These are phyloP conservation scores for Lycia hirtaria DNA, from an alignment of 2,888 invertebrate species.

Conservation along the genomic window DNA sequence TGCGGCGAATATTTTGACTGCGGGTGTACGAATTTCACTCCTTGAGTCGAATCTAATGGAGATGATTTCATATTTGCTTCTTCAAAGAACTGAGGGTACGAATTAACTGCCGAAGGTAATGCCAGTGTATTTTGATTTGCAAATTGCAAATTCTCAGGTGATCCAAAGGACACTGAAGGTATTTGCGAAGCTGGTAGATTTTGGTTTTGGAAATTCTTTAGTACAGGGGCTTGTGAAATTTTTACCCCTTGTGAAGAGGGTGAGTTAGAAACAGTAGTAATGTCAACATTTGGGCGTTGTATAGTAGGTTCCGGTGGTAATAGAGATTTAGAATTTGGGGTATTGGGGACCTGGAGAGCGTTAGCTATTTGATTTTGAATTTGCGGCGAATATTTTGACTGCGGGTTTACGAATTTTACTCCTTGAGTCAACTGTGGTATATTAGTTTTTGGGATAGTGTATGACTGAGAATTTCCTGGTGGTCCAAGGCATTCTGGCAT, in stretches of 20 bases:
- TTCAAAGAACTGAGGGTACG: conserved; percentile 10
- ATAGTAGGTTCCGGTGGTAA: conserved; percentile 1
- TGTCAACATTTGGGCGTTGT: conserved; percentile 6
- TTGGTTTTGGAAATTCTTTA: conserved; percentile 5
- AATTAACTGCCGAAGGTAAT: conserved; percentile 8
- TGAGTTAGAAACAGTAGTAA: no score
- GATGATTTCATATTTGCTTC: not conserved
- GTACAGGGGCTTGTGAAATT: conserved; percentile 1
- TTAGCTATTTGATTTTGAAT: conserved; percentile 10
- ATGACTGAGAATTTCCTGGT: conserved; percentile 1
- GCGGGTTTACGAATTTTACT: not conserved
- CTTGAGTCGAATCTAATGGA: no score
- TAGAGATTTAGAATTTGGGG: not conserved
- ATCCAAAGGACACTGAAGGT: not conserved
- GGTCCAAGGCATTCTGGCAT: conserved; percentile 6
- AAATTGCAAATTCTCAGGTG: conserved; percentile 3
- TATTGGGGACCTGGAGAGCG: no score
- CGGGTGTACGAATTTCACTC: no score
- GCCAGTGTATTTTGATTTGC: conserved; percentile 14
- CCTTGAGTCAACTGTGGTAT: conserved; percentile 3
- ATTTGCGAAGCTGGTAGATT: conserved; percentile 7
- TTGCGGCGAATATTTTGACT: not conserved
- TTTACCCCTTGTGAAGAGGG: not conserved
- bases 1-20: no score
- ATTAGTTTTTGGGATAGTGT: conserved; percentile 1